Percentiles rank a stretch among this genome's conserved stretches.
phyloP scores from a whole-genome alignment of 2,888 invertebrate species.

The Vannuccia rotundouncinata region DNA sequence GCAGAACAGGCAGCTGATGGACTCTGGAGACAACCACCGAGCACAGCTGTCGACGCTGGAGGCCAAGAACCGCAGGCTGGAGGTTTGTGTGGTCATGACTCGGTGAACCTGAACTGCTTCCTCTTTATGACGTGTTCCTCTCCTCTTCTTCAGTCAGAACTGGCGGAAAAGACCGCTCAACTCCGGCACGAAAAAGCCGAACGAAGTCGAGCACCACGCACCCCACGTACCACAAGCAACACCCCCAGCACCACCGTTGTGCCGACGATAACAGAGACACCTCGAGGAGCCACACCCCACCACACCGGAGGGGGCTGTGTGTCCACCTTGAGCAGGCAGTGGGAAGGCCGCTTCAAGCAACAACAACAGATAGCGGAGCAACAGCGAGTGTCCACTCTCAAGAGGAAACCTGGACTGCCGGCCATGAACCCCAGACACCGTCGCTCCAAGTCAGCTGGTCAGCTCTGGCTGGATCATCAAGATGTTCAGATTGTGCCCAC shows the following conservation, averaged over 20 bases:
- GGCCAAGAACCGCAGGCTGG: not conserved
- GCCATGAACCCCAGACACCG: slow-evolving; percentile 41
- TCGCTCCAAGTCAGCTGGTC: slow-evolving; percentile 27
- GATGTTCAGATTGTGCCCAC: slow-evolving; percentile 20
- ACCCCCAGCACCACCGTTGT: not conserved
- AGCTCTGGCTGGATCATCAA: slow-evolving; percentile 38
- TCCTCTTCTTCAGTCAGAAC: not conserved
- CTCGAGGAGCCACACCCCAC: not conserved
- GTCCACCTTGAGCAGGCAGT: not conserved
- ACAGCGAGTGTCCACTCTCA: not conserved
- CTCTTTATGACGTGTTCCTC: not conserved
- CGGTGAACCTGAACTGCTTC: not conserved
- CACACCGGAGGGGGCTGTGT: not conserved
- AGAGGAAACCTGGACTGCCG: slow-evolving; percentile 34
- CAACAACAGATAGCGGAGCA: slow-evolving; percentile 21
- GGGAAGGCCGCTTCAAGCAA: not conserved
- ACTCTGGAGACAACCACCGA: not conserved
- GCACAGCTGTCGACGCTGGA: not conserved
- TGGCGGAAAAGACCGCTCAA: not conserved
- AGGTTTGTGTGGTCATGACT: not conserved
- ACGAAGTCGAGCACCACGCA: not conserved
- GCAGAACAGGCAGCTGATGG: not conserved
- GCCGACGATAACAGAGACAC: not conserved
- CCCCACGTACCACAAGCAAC: not conserved
- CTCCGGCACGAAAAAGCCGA: not conserved